Percentiles rank a stretch among this genome's conserved stretches.
phyloP scores from a whole-genome alignment of 2,113 vertebrate genomes.

The Cephalopterus ornatus region DNA sequence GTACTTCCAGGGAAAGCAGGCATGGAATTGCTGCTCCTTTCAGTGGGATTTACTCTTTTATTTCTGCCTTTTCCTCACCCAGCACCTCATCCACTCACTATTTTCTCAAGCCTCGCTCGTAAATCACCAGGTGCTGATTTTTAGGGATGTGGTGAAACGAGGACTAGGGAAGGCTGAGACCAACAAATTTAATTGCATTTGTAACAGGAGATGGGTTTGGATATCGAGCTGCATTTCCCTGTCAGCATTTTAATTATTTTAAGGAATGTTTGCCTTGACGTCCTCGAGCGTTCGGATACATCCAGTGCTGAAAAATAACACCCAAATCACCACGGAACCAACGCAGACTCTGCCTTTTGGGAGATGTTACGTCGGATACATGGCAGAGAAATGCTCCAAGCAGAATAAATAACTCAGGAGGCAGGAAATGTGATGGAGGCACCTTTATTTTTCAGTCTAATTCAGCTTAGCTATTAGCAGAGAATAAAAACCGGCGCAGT shows the following conservation, averaged over 20 bases:
- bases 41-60: fast-evolving
- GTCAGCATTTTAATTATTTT: neutral
- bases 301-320: neutral
- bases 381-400: neutral
- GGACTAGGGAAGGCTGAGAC: neutral
- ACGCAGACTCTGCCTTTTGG: neutral
- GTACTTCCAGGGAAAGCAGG: neutral
- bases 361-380: neutral
- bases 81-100: neutral
- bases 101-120: neutral
- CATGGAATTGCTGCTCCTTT: fast-evolving
- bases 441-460: neutral
- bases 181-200: neutral
- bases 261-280: neutral
- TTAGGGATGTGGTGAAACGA: neutral
- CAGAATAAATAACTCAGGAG: neutral
- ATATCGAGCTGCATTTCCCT: neutral
- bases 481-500: neutral
- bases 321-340: neutral
- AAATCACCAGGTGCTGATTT: neutral
- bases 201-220: neutral
- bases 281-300: neutral
- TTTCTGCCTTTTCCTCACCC: neutral
- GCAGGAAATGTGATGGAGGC: neutral
- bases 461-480: neutral